These are phyloP conservation scores for Tridacna crocea DNA, from an alignment of 2,888 invertebrate species.

Conservation along the genomic window DNA sequence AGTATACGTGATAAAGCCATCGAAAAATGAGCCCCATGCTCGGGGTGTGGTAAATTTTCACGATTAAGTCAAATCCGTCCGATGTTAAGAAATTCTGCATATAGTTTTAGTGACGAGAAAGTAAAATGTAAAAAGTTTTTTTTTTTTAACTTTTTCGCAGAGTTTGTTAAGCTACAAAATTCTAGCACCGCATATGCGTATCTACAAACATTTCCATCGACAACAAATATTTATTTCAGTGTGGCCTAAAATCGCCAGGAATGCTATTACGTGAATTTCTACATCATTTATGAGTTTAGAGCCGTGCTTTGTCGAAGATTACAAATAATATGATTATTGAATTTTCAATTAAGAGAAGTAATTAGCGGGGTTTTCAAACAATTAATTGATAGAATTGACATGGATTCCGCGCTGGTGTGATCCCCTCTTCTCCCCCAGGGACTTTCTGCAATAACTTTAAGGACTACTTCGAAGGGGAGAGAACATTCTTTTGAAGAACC, in stretches of 20 bases:
- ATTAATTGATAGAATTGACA: constrained; percentile 32
- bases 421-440: neutral
- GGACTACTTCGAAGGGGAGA: neutral
- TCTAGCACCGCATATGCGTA: too few species aligned
- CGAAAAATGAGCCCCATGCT: too few species aligned
- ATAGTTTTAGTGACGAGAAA: too few species aligned
- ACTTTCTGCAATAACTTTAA: neutral
- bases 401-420: constrained; percentile 25
- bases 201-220: too few species aligned
- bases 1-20: too few species aligned
- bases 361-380: constrained; percentile 40
- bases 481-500: neutral
- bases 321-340: constrained; percentile 57
- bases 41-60: too few species aligned
- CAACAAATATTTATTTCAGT: neutral
- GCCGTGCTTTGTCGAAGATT: constrained; percentile 27
- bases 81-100: too few species aligned
- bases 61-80: too few species aligned
- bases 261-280: constrained; percentile 35
- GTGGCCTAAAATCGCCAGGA: constrained; percentile 7
- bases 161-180: too few species aligned
- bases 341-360: constrained; percentile 56
- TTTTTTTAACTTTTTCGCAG: too few species aligned
- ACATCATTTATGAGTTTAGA: constrained; percentile 58
- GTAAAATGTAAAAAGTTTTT: too few species aligned